Percentiles rank a stretch among this genome's conserved stretches.
phyloP scores from a whole-genome alignment of 2,113 vertebrate genomes.

The Nothocercus julius region DNA sequence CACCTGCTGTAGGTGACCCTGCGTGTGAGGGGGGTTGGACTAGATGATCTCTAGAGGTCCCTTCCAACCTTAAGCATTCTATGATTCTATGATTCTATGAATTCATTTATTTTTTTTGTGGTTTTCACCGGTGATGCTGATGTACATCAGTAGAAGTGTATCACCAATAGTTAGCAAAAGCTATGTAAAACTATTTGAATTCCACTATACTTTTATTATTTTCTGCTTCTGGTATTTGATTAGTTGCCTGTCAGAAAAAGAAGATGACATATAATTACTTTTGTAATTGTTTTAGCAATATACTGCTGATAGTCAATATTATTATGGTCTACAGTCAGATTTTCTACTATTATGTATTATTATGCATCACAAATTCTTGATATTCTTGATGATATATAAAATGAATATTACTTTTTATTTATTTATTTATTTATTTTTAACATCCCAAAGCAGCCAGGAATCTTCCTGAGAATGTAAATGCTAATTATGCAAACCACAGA shows the following conservation, averaged over 20 bases:
- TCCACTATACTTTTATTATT: neutral
- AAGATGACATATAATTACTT: conserved; percentile 44
- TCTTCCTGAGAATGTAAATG: neutral
- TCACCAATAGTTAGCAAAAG: neutral
- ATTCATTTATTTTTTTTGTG: neutral
- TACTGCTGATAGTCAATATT: conserved; percentile 7
- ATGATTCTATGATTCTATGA: no score
- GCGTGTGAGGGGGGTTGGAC: no score
- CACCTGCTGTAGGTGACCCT: no score
- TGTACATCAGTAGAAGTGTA: rapidly evolving
- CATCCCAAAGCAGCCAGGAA: conserved; percentile 12
- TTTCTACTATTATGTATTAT: conserved; percentile 14
- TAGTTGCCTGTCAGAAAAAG: conserved; percentile 21
- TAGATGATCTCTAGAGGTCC: no score
- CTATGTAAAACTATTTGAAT: neutral
- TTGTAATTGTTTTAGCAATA: neutral
- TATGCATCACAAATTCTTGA: conserved; percentile 41
- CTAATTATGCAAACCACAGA: neutral
- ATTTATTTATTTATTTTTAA: neutral
- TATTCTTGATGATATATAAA: conserved; percentile 51
- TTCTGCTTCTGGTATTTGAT: neutral
- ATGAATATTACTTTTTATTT: conserved; percentile 1
- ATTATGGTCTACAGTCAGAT: neutral
- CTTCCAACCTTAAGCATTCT: no score
- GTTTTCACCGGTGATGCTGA: neutral